Percentiles rank a stretch among this genome's conserved stretches.
These are phyloP conservation scores for Channallabes apus DNA, from an alignment of 2,797 vertebrate species.

Conservation along the genomic window DNA sequence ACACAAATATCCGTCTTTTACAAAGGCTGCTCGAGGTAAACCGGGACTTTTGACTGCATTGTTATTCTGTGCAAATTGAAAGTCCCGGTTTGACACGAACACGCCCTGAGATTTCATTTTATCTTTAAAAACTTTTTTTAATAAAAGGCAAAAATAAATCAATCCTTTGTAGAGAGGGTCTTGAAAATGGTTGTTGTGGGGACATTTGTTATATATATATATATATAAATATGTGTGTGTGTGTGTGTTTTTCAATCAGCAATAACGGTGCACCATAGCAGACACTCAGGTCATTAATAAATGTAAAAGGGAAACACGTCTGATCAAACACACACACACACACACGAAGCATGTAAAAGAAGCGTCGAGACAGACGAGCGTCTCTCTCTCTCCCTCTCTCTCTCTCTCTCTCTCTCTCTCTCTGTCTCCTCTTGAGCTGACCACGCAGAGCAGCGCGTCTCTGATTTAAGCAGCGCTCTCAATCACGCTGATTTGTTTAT, in stretches of 20 bases:
- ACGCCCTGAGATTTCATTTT: too few relatives aligned
- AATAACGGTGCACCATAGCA: conserved; percentile 68
- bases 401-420: not conserved
- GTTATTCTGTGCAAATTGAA: too few relatives aligned
- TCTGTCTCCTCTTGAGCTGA: not conserved
- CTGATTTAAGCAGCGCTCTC: conserved; percentile 63
- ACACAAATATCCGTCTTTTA: too few relatives aligned
- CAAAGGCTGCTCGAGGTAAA: too few relatives aligned
- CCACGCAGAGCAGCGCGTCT: not conserved
- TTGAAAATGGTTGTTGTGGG: not conserved
- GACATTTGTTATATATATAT: not conserved
- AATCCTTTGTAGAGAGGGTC: too few relatives aligned
- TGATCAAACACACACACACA: not conserved
- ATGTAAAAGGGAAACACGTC: conserved; percentile 54
- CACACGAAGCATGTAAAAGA: not conserved
- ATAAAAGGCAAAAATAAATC: too few relatives aligned
- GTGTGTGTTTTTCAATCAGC: not conserved
- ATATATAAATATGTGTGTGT: not conserved
- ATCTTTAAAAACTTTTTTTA: too few relatives aligned
- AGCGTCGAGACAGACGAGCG: not conserved
- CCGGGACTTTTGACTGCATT: too few relatives aligned
- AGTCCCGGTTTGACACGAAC: too few relatives aligned
- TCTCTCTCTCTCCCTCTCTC: not conserved
- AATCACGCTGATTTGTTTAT: conserved; percentile 85
- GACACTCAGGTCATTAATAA: conserved; percentile 76